These are phyloP conservation scores for Eurosta solidaginis DNA, from an alignment of 1,140 invertebrate genomes.

Conservation along the genomic window DNA sequence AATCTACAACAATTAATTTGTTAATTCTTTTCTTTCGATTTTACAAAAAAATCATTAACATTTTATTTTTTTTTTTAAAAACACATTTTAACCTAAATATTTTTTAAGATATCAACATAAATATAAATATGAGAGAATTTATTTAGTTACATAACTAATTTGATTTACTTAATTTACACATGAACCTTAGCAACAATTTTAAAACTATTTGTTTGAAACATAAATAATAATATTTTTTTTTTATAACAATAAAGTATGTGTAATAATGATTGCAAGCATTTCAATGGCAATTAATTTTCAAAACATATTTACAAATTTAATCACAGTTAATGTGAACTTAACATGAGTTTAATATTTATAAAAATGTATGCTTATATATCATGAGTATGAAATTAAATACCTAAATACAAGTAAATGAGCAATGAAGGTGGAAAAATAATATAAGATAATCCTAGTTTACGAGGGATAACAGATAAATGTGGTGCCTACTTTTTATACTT, in stretches of 20 bases:
- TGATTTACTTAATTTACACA: neutral
- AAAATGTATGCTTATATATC: too few relatives aligned
- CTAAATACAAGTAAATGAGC: too few relatives aligned
- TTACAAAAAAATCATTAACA: conserved; percentile 12
- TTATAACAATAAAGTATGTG: neutral
- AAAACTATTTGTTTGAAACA: neutral
- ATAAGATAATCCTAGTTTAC: too few relatives aligned
- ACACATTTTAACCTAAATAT: neutral
- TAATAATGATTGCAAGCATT: neutral
- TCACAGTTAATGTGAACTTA: neutral
- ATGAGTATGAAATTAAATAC: too few relatives aligned
- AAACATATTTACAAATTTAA: conserved; percentile 23
- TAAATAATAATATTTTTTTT: neutral
- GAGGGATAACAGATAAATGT: too few relatives aligned
- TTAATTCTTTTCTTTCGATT: neutral
- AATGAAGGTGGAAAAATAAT: too few relatives aligned
- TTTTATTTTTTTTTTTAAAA: conserved; percentile 25
- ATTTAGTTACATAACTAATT: neutral
- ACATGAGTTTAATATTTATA: neutral
- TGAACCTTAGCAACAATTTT: neutral
- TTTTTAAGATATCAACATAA: neutral
- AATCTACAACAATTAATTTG: neutral
- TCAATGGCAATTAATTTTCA: neutral
- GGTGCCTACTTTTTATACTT: too few relatives aligned
- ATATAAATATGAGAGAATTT: too few relatives aligned